Evolutionary conservation across 2,888 invertebrate genomes (phyloP).

Genomic region (Epiblema foenella): DNA sequence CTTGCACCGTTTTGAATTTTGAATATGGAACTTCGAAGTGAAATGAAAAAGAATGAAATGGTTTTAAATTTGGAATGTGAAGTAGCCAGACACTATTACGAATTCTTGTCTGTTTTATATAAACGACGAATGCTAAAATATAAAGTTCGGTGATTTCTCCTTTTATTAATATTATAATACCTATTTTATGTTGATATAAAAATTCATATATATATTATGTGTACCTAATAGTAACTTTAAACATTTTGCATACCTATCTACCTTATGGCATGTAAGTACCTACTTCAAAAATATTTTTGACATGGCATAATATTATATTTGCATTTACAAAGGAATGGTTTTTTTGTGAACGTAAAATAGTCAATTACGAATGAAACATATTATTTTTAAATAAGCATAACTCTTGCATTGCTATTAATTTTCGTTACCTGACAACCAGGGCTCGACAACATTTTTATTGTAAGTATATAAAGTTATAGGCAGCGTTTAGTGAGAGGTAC

Average conservation of each 20-base stretch:
- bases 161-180: neutral
- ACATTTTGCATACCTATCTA: too few species aligned
- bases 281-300: too few species aligned
- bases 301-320: too few species aligned
- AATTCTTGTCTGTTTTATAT: neutral
- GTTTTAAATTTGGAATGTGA: conserved; percentile 33
- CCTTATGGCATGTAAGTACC: too few species aligned
- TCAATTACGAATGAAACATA: too few species aligned
- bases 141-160: neutral
- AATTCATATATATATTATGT: too few species aligned
- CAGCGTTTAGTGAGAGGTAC: conserved; percentile 25
- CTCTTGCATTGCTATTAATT: neutral
- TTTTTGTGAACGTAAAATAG: too few species aligned
- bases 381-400: too few species aligned
- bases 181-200: too few species aligned
- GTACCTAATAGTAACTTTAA: too few species aligned
- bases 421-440: neutral
- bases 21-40: conserved; percentile 35
- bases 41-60: conserved; percentile 36
- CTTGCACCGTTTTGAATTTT: conserved; percentile 42
- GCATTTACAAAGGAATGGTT: too few species aligned
- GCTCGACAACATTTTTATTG: neutral
- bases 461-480: neutral
- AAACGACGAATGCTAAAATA: neutral
- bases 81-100: neutral